phyloP scores from a whole-genome alignment of 2,797 vertebrate species.

The Cyclura pinguis region DNA sequence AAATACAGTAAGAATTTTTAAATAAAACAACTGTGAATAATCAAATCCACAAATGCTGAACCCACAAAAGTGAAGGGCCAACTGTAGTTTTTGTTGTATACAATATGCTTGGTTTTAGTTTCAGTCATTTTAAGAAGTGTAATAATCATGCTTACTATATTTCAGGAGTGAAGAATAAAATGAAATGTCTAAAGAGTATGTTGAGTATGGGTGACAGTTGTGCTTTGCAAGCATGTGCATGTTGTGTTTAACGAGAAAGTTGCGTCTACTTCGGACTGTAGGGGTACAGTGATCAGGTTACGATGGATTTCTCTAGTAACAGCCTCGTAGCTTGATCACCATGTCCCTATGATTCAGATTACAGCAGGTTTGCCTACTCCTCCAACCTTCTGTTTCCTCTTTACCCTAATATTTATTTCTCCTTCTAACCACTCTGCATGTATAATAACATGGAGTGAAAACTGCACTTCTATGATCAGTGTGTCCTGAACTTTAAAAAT shows the following conservation, averaged over 20 bases:
- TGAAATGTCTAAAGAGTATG: constrained; percentile 83
- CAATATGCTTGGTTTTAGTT: constrained; percentile 1
- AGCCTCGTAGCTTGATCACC: constrained; percentile 77
- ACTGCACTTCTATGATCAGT: constrained; percentile 41
- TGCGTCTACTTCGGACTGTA: constrained; percentile 71
- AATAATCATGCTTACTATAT: constrained; percentile 67
- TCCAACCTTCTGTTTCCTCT: constrained; percentile 9
- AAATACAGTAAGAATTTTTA: too few relatives aligned
- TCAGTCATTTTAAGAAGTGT: neutral
- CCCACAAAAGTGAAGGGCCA: too few relatives aligned
- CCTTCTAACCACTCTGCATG: constrained; percentile 49
- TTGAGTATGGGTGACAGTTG: constrained; percentile 58
- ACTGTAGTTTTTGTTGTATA: neutral
- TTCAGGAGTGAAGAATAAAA: constrained; percentile 84
- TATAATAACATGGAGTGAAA: constrained; percentile 26
- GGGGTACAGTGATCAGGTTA: constrained; percentile 80
- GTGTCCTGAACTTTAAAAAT: neutral
- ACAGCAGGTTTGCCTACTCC: constrained; percentile 36
- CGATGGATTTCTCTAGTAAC: constrained; percentile 73
- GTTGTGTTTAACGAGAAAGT: constrained; percentile 58
- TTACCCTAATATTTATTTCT: constrained; percentile 9
- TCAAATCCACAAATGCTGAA: too few relatives aligned
- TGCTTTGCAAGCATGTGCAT: constrained; percentile 70
- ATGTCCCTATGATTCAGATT: constrained; percentile 74
- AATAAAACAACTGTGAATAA: too few relatives aligned